Base-by-base conservation (phyloP, 2,797 vertebrate species). In the Myoxocephalus aenaeus region DNA sequence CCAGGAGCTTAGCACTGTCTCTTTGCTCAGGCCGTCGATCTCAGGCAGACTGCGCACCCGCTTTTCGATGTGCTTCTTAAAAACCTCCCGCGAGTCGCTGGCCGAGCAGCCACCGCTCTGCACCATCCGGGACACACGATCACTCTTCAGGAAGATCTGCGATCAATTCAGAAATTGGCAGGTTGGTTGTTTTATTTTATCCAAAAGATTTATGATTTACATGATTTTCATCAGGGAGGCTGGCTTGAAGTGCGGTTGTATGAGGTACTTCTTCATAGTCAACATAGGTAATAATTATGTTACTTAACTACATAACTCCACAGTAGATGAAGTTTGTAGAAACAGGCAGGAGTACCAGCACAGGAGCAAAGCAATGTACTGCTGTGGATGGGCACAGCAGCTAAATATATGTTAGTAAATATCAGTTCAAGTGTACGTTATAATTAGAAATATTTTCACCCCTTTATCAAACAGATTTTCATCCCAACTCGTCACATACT, bases 41-140 rank as follows among this genome's bases (percentile, higher is more conserved):
- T 99, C 98, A 0, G 98, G 98, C 65, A 99, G 94, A 87, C 97
- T 99, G 57, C 98, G 97, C 48, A 99, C 98, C 0, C 98, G 94
- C 90, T 99, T 99, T 92, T 99, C 98, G 0, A 99, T 99, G 93
- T 99, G 98, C 79, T 99, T 98, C 93, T 99, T 99, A 91, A 99
- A 99, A 75, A 99, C 97, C 81, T 99, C 98, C 1, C 98, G 94
- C 1, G 97, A 99, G 84, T 99, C 98, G 0, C 97, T 97, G 1
- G 98, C 97, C 0, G 98, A 99, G 90, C 97, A 99, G 17, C 98
- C 98, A 0, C 98, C 98, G 0, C 97, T 99, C 92, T 99, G 98
- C 76, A 99, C 98, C 98, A 99, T 99, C 84, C 97, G 96, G 56
- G 96, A 96, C 42, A 99, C 98, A 0, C 98, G 97, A 85, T 99